Base-by-base conservation (phyloP, 2,113 vertebrate genomes). In the Eupsittula cactorum region DNA sequence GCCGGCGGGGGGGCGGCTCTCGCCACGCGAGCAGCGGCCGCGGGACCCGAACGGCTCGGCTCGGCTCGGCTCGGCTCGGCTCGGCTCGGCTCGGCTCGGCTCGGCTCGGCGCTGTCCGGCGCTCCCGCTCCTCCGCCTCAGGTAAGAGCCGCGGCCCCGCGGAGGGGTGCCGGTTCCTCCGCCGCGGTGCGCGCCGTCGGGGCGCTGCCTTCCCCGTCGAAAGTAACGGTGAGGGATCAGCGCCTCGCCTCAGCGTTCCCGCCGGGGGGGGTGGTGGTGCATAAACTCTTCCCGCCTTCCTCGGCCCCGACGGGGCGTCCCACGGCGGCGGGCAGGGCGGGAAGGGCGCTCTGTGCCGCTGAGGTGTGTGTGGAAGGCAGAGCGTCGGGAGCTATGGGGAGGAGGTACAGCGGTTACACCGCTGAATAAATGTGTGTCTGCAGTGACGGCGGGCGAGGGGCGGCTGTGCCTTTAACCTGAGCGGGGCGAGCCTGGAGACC, bases 1-100 rank as follows among this genome's bases (percentile, higher is more conserved):
- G 29, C 77, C 31, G 81, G 67, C 44, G 53, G 49, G 76, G 88
- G 92, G 77, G 89, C 70, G 94, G 91, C 91, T 88, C 88, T 65
- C 81, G 76, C 91, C 94, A 89, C 47, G 65, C 80, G 44, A 89
- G 85, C 88, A 64, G 42, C 60, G 70, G 75, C n/a, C 37, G 80
- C 9, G 84, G 75, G 65, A 82, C 88, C 63, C 3, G n/a, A n/a
- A n/a, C n/a, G n/a, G n/a, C n/a, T n/a, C n/a, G n/a, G n/a, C n/a
- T n/a, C n/a, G n/a, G 31, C 71, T 18, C 59, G 28, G 57, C 16
- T 50, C 57, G 39, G 16, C 7, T 28, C 37, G 17, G 35, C 35
- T 68, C 29, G 25, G 18, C 33, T 49, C 46, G 33, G 41, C 23
- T 75, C 3, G 6, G 42, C 13, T 52, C 46, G 16, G 37, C 6